These are phyloP conservation scores for Macrotrachela quadricornifera DNA, from an alignment of 1,140 invertebrate genomes.

Conservation along the genomic window DNA sequence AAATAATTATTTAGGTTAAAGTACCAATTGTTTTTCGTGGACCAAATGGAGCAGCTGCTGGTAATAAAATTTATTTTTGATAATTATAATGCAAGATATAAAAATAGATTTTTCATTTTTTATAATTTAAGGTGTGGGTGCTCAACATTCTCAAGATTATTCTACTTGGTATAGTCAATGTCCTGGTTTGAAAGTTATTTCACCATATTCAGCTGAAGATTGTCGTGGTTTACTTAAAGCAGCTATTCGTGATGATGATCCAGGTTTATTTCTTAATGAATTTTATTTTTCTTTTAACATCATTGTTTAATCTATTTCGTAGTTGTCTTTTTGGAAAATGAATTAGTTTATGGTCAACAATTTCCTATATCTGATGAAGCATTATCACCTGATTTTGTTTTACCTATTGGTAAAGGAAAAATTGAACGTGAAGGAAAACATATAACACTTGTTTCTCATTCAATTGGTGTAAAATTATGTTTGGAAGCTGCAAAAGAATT, in stretches of 20 bases:
- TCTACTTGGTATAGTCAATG: not conserved
- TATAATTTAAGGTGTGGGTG: no score
- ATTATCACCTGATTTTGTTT: slow-evolving; percentile 71
- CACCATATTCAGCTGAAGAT: slow-evolving; percentile 81
- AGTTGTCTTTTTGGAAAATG: slow-evolving; percentile 91
- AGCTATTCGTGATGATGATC: slow-evolving; percentile 74
- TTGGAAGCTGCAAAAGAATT: slow-evolving; percentile 73
- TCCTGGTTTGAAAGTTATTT: slow-evolving; percentile 31
- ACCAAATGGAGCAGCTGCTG: not conserved
- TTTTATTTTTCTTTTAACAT: no score
- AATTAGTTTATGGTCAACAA: slow-evolving; percentile 68
- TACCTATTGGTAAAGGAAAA: slow-evolving; percentile 89
- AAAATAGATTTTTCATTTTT: no score
- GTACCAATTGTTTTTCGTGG: slow-evolving; percentile 1
- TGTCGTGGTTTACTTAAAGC: slow-evolving; percentile 73
- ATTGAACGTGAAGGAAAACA: slow-evolving; percentile 63
- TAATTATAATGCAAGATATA: no score
- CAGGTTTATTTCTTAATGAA: no score
- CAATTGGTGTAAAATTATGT: slow-evolving; percentile 60
- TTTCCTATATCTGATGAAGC: slow-evolving; percentile 78
- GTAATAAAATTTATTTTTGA: no score
- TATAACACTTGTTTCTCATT: slow-evolving; percentile 73
- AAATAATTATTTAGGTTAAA: no score
- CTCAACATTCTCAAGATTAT: slow-evolving; percentile 3
- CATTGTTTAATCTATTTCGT: no score